Evolutionary conservation across 2,113 vertebrate genomes (phyloP), one percentile per base, ranked within the genome.

Genomic region (Arothron firmamentum): DNA sequence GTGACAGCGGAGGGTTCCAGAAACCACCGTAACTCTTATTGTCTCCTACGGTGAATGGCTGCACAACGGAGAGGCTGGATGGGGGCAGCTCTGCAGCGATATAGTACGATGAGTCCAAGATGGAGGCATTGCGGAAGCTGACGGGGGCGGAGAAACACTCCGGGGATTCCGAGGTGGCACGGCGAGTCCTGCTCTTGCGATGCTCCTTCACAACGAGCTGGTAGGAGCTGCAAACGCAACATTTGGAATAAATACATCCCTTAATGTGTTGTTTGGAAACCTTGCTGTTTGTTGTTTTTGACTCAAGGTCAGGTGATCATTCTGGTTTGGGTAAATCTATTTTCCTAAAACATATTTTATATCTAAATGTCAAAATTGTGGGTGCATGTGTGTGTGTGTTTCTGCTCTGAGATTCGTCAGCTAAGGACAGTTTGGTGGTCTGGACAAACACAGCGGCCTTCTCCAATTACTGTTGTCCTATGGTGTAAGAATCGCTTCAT

Each of bases 1-100:
- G 95, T 3, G 95, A 96, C 17, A 99, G 92, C 0, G 96, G 96
- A 13, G 95, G 94, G 1, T 99, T 99, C 95, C 94, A 97, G 88
- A 94, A 98, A 58, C 96, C 95, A 0, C 96, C 96, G 75, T 99
- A 98, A 38, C 95, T 99, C 86, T 94, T 95, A 90, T 99, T 97
- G 90, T 99, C 96, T 0, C 96, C 96, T 66, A 99, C 94, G 0
- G 95, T 98, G 85, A 99, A 99, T 0, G 95, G 95, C 71, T 95
- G 94, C 0, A 92, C 93, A 49, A 93, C 90, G 0, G 93, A 90
- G 17, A 99, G 90, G 78, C 92, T 94, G 83, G 92, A 82, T 0
- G 96, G 95, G 6, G 93, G 93, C 67, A 99, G 74, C 47, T 98
- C 95, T 0, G 96, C 96, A 0, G 96, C 96, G 43, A 96, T 95